These are phyloP conservation scores for Microvelia longipes DNA, from an alignment of 1,140 invertebrate species.

Conservation along the genomic window DNA sequence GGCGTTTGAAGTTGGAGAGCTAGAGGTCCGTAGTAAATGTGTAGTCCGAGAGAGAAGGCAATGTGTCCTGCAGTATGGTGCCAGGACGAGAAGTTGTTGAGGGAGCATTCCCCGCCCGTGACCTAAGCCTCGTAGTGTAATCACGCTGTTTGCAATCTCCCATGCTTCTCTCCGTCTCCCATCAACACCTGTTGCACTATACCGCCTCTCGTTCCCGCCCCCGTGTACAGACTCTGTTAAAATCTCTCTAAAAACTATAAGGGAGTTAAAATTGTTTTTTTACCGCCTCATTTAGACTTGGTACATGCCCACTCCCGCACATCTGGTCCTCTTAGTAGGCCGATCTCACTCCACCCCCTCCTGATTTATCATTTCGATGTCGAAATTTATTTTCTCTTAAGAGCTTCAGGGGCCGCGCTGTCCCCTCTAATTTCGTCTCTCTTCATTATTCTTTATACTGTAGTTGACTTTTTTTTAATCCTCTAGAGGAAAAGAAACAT, in stretches of 20 bases:
- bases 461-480: no score
- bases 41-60: no score
- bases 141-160: neutral
- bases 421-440: neutral
- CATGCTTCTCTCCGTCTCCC: neutral
- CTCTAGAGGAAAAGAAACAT: no score
- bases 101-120: neutral
- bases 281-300: no score
- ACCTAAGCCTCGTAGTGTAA: neutral
- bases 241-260: no score
- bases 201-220: neutral
- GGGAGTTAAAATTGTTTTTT: no score
- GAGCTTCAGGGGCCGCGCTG: neutral
- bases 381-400: neutral
- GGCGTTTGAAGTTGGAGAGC: no score
- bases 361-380: neutral
- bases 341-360: neutral
- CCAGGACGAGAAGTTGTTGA: no score
- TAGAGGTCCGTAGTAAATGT: no score
- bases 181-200: neutral
- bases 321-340: neutral
- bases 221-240: neutral
- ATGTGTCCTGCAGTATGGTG: no score
- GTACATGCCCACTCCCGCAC: neutral
- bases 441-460: no score